Conservation (phyloP, 2,888 invertebrate genomes). For the Boloria selene region DNA sequence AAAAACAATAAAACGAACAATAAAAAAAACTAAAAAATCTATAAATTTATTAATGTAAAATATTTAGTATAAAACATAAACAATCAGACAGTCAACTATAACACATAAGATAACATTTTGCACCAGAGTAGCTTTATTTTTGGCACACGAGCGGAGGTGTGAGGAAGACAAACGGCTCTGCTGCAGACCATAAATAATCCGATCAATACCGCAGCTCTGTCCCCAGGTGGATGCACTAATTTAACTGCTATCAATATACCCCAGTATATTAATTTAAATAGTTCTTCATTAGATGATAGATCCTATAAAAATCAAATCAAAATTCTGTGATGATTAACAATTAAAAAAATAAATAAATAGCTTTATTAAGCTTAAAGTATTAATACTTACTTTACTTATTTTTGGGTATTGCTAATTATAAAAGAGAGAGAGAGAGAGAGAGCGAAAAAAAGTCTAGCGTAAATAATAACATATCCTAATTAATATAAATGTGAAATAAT, state of each 20-base stretch:
- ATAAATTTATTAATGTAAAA: background rate
- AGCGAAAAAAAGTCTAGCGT: too few species aligned
- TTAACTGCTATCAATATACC: conserved; percentile 22
- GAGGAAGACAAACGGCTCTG: conserved; percentile 38
- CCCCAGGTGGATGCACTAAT: conserved; percentile 30
- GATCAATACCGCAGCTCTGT: conserved; percentile 60
- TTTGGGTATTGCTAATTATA: too few species aligned
- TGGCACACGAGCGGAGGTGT: conserved; percentile 25
- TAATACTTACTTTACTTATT: too few species aligned
- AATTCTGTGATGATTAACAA: too few species aligned
- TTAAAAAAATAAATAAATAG: too few species aligned
- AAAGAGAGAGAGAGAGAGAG: too few species aligned
- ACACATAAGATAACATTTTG: background rate
- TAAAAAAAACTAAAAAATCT: background rate
- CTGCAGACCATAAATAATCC: conserved; percentile 66
- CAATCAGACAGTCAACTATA: background rate
- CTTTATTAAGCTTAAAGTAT: too few species aligned
- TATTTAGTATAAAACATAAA: background rate
- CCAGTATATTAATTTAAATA: conserved; percentile 13
- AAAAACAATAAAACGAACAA: too few species aligned
- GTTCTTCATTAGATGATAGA: conserved; percentile 1
- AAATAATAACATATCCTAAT: too few species aligned
- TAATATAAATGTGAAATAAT: too few species aligned
- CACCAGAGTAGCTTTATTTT: conserved; percentile 20
- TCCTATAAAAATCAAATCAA: background rate